phyloP scores from a whole-genome alignment of 37 sponge, comb jelly and placozoan species.

The Ianthella basta region DNA sequence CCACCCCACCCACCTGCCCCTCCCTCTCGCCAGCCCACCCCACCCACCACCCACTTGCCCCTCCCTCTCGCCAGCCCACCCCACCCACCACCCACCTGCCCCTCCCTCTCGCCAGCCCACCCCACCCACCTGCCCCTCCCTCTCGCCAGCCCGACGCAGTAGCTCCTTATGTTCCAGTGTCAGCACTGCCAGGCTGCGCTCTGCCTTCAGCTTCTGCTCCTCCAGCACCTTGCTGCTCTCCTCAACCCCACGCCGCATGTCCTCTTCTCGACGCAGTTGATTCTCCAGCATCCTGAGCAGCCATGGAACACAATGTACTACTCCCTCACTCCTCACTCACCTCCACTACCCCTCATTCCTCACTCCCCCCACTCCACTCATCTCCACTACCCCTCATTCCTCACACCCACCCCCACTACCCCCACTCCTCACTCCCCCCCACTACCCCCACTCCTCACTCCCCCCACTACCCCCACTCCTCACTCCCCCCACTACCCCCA shows the following conservation, averaged over 20 bases:
- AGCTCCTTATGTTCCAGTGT: constrained; percentile 44
- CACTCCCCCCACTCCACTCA: too few species aligned
- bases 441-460: constrained; percentile 15
- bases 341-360: too few species aligned
- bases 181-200: constrained; percentile 5
- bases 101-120: neutral
- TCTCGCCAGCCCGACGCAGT: constrained; percentile 39
- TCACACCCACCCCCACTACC: too few species aligned
- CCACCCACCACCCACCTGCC: too few species aligned
- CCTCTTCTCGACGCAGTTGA: neutral
- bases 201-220: constrained; percentile 29
- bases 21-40: too few species aligned
- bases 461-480: constrained; percentile 20
- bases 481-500: neutral
- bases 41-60: constrained; percentile 22
- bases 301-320: neutral
- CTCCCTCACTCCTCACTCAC: too few species aligned
- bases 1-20: too few species aligned
- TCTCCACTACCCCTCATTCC: neutral
- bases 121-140: constrained; percentile 36
- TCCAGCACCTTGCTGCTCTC: neutral
- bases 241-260: neutral
- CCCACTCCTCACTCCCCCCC: constrained; percentile 12
- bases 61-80: constrained; percentile 44
- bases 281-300: constrained; percentile 1